phyloP scores from a whole-genome alignment of 2,797 vertebrate genomes.

The Lagocephalus sceleratus region DNA sequence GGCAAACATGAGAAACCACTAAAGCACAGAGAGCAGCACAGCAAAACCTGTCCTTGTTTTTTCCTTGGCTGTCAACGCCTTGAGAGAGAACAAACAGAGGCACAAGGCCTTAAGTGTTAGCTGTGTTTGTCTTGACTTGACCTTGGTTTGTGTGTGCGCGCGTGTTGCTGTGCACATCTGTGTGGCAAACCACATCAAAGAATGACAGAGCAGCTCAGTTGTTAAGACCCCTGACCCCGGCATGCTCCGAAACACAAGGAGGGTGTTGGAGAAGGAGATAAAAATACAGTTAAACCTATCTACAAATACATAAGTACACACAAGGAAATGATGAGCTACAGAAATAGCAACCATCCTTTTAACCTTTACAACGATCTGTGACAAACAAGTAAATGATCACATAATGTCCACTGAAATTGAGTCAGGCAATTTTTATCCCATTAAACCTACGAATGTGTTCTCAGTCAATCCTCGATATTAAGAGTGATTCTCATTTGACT shows the following conservation, averaged over 20 bases:
- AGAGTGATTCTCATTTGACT: slow-evolving; percentile 53
- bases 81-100: slow-evolving; percentile 55
- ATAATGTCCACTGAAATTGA: slow-evolving; percentile 14
- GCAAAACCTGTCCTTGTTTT: slow-evolving; percentile 33
- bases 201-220: slow-evolving; percentile 54
- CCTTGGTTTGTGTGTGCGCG: slow-evolving; percentile 35
- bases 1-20: slow-evolving; percentile 44
- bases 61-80: slow-evolving; percentile 50
- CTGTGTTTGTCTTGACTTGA: slow-evolving; percentile 66
- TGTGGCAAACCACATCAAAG: slow-evolving; percentile 68
- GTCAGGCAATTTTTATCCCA: slow-evolving; percentile 6
- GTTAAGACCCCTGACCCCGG: slow-evolving; percentile 69
- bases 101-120: slow-evolving; percentile 55
- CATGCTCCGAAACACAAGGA: slow-evolving; percentile 66
- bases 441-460: slow-evolving; percentile 43
- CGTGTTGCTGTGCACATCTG: slow-evolving; percentile 24
- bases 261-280: slow-evolving; percentile 40
- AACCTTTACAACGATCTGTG: slow-evolving; percentile 48
- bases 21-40: slow-evolving; percentile 28
- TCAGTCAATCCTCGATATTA: slow-evolving; percentile 54
- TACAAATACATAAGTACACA: slow-evolving; percentile 1
- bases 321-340: slow-evolving; percentile 26
- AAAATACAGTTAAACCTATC: slow-evolving; percentile 23
- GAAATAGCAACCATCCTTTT: slow-evolving; percentile 55
- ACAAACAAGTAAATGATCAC: slow-evolving; percentile 36